These are phyloP conservation scores for Ceyx cyanopectus DNA, from an alignment of 2,113 vertebrate species.

Conservation along the genomic window DNA sequence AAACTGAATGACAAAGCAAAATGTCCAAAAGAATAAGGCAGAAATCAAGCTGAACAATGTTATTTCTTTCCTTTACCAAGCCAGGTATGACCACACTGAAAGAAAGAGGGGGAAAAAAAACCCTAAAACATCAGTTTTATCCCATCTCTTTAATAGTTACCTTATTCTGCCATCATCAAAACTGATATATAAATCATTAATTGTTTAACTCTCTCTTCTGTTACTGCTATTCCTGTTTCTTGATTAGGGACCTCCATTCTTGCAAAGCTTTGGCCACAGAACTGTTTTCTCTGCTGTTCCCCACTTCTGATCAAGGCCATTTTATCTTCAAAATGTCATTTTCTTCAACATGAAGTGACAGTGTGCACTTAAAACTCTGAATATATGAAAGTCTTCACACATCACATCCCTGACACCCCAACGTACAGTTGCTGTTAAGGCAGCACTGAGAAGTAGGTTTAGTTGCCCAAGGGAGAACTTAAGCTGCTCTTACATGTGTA, in stretches of 20 bases:
- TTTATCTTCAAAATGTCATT: not conserved
- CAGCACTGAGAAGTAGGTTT: not conserved
- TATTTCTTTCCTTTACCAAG: not conserved
- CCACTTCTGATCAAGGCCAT: not conserved
- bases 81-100: not conserved
- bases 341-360: not conserved
- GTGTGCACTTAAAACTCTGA: not conserved
- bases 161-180: not conserved
- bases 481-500: not conserved
- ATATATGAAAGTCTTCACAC: not conserved
- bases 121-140: not conserved
- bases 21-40: not conserved
- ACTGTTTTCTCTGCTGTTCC: not conserved
- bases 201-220: not conserved
- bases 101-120: fast-evolving
- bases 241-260: not conserved
- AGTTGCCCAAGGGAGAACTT: not conserved
- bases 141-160: not conserved
- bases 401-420: no score
- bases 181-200: not conserved
- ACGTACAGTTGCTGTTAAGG: not conserved
- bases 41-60: not conserved
- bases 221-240: not conserved
- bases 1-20: not conserved
- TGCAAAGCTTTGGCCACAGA: not conserved